Evolutionary conservation across 1,140 invertebrate species (phyloP), one percentile per base, ranked within the genome.

Genomic region (Parapsyche elsis): DNA sequence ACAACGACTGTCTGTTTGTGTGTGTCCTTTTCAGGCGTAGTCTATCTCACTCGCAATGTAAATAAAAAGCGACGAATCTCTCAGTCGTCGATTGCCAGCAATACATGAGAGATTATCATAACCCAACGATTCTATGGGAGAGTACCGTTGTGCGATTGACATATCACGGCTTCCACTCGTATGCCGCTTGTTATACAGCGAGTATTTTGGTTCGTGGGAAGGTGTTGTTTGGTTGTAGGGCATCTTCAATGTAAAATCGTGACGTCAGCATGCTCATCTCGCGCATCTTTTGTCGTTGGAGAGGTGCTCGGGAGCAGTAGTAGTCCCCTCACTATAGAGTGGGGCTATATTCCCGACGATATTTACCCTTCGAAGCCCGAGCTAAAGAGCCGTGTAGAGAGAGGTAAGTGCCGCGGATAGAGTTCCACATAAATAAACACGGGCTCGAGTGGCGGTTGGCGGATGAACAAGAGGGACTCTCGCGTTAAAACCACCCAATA

Each of bases 301-400:
- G 49, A 30, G 19, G 70, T 53, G 44, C 59, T 24, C 64, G 5
- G 5, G 30, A 38, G 30, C 7, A 38, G 30, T 38, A 38, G 30
- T 38, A 7, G 30, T 38, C 5, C 10, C 19, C 19, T 5, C 64
- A 16, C 2, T 19, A 67, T 77, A 77, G 46, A 73, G 78, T 77
- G 80, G 76, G 80, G 77, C 80, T 81, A 21, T 81, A 81, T 81
- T 75, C 76, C 80, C 76, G 45, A 79, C 80, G 71, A 81, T 81
- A 78, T 81, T 81, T 78, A 79, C 80, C 59, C 76, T 81, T 46
- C 38, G 76, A 21, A n/a, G n/a, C 71, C n/a, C 44, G n/a, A 5
- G 16, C 79, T 75, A 64, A 59, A 61, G 70, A 45, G 45, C 75
- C 70, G 5, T 45, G 49, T 67, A 71, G 38, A 79, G 59, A 81